phyloP scores from a whole-genome alignment of 2,888 invertebrate species.

The Perithous albicinctus region DNA sequence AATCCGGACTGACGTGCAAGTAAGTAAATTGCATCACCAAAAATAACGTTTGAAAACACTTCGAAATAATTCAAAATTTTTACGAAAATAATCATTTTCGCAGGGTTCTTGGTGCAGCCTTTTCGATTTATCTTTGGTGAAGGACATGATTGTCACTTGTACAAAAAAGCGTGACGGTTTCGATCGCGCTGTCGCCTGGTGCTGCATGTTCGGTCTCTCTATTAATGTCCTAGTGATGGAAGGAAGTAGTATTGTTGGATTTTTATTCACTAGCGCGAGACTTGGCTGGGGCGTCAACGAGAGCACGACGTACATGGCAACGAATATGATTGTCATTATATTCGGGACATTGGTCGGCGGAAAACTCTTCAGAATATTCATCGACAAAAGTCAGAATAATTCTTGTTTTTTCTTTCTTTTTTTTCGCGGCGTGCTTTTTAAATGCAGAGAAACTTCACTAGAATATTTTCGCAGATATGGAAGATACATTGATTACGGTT shows the following conservation, averaged over 20 bases:
- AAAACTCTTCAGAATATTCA: conserved; percentile 79
- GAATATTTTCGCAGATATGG: conserved; percentile 66
- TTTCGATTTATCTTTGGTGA: conserved; percentile 85
- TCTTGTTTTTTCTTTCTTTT: not conserved
- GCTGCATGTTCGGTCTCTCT: conserved; percentile 81
- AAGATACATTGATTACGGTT: conserved; percentile 74
- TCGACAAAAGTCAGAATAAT: conserved; percentile 27
- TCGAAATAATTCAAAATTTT: not conserved
- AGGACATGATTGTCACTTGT: conserved; percentile 87
- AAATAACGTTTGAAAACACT: not conserved
- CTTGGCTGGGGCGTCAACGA: conserved; percentile 89
- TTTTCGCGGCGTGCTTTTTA: not conserved
- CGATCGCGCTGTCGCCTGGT: conserved; percentile 86
- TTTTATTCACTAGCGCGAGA: conserved; percentile 88
- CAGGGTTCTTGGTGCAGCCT: conserved; percentile 85
- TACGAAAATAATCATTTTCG: conserved; percentile 49
- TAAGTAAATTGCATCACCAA: conserved; percentile 67
- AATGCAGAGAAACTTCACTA: not conserved
- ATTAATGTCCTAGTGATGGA: conserved; percentile 83
- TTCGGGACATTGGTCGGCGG: conserved; percentile 87
- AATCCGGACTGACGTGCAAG: conserved; percentile 73
- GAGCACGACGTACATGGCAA: conserved; percentile 87
- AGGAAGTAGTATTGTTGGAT: conserved; percentile 86
- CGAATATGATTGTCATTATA: conserved; percentile 85
- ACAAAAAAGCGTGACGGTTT: conserved; percentile 86